phyloP scores from a whole-genome alignment of 2,113 vertebrate species.

The Myotis lucifugus region DNA sequence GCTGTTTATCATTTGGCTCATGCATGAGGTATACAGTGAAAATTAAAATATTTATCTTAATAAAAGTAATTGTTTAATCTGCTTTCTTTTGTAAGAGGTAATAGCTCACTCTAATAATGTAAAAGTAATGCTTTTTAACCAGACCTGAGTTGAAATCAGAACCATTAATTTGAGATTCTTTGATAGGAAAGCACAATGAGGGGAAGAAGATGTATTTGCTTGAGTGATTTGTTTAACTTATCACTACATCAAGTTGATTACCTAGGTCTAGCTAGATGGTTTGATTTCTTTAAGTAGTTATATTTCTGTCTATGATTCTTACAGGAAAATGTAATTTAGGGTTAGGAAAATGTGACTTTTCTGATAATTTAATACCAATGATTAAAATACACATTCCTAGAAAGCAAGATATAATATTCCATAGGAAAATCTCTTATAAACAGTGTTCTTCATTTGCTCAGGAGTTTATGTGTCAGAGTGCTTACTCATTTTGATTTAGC shows the following conservation, averaged over 20 bases:
- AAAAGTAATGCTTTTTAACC: conserved; percentile 31
- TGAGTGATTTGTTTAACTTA: not conserved
- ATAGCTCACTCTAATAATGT: not conserved
- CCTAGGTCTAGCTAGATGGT: not conserved
- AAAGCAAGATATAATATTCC: not conserved
- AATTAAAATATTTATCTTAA: not conserved
- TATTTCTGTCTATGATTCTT: conserved; percentile 47
- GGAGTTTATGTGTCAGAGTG: not conserved
- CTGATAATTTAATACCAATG: not conserved
- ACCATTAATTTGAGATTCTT: conserved; percentile 32
- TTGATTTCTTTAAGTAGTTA: conserved; percentile 33
- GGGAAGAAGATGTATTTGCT: not conserved
- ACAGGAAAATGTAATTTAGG: not conserved
- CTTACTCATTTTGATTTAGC: conserved; percentile 1
- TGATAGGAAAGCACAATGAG: not conserved
- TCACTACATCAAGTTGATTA: not conserved
- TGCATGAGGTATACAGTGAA: not conserved
- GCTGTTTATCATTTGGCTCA: not conserved
- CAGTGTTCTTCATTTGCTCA: not conserved
- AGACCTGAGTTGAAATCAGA: not conserved
- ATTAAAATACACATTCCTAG: not conserved
- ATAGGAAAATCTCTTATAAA: not conserved
- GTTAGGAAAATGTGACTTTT: conserved; percentile 32
- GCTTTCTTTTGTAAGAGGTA: conserved; percentile 9
- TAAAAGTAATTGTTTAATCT: conserved; percentile 38